A percentile compares a stretch with the other conserved stretches of the same genome.
These are phyloP conservation scores for Lemur catta DNA, from an alignment of 2,797 vertebrate genomes.

Conservation along the genomic window DNA sequence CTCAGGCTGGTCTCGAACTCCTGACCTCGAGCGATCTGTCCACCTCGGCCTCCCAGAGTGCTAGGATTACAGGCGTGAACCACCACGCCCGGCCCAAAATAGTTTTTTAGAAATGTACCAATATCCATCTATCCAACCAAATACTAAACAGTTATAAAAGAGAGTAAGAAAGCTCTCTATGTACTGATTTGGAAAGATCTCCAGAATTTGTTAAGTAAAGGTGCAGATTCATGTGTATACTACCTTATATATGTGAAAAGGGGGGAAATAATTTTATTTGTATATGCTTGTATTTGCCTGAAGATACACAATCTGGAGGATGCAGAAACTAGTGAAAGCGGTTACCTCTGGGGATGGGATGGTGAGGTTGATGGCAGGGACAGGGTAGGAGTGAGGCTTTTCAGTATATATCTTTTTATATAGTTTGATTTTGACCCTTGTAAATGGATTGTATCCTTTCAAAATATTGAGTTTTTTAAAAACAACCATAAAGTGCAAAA, in stretches of 20 bases:
- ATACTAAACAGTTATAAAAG: conserved; percentile 49
- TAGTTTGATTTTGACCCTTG: conserved; percentile 25
- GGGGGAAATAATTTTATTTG: background rate
- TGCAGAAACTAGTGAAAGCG: conserved; percentile 41
- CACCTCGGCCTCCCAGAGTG: too few relatives aligned
- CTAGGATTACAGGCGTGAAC: too few relatives aligned
- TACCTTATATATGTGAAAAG: conserved; percentile 5
- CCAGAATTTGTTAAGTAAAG: conserved; percentile 56
- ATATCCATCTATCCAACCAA: conserved; percentile 4
- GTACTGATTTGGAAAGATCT: conserved; percentile 45
- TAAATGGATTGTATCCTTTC: conserved; percentile 9
- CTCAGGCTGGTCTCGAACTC: too few relatives aligned
- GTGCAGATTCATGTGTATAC: background rate
- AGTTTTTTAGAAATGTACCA: conserved; percentile 44
- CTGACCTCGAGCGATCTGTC: too few relatives aligned
- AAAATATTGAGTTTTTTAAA: conserved; percentile 38
- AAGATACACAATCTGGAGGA: conserved; percentile 52
- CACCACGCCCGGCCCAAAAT: background rate
- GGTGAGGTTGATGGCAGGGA: background rate
- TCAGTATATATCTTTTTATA: conserved; percentile 8
- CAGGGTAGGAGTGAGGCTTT: background rate
- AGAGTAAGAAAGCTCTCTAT: conserved; percentile 55
- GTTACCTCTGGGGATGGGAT: background rate
- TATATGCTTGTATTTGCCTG: conserved; percentile 10
- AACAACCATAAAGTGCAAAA: background rate